Evolutionary conservation across 2,888 invertebrate species (phyloP).

Genomic region (Cynaeus angustus): DNA sequence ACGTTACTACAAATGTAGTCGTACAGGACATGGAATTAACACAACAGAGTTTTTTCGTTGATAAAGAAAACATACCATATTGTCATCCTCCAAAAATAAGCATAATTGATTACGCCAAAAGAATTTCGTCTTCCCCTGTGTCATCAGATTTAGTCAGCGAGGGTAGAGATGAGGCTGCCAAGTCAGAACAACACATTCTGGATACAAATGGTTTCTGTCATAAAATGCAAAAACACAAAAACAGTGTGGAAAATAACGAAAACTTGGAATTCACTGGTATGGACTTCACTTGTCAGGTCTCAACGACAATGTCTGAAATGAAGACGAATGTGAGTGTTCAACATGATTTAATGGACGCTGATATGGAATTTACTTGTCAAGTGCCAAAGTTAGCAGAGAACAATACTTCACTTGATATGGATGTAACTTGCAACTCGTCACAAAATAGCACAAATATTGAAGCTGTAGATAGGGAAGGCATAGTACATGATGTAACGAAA

Average conservation of each 20-base stretch:
- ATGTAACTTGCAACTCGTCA: too few relatives aligned
- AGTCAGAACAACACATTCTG: neutral
- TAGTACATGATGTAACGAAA: too few relatives aligned
- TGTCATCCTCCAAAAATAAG: neutral
- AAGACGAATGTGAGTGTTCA: too few relatives aligned
- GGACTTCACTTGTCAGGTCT: slow-evolving; percentile 41
- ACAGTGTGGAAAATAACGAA: slow-evolving; percentile 8
- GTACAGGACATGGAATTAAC: slow-evolving; percentile 13
- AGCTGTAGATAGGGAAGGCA: too few relatives aligned
- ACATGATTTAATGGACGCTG: neutral
- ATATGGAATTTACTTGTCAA: slow-evolving; percentile 49
- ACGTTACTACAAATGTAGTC: neutral
- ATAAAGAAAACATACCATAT: slow-evolving; percentile 34
- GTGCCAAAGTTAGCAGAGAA: neutral
- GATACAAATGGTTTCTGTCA: neutral
- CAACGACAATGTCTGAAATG: too few relatives aligned
- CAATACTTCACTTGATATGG: too few relatives aligned
- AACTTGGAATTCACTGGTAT: neutral
- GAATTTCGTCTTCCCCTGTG: neutral
- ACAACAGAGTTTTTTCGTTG: neutral
- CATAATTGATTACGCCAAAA: slow-evolving; percentile 14
- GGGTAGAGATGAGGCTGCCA: neutral
- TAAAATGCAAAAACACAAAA: too few relatives aligned
- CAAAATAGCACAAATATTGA: too few relatives aligned
- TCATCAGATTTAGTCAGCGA: neutral